Conservation (phyloP, 2,888 invertebrate genomes). For the Heliconius ethilla region DNA sequence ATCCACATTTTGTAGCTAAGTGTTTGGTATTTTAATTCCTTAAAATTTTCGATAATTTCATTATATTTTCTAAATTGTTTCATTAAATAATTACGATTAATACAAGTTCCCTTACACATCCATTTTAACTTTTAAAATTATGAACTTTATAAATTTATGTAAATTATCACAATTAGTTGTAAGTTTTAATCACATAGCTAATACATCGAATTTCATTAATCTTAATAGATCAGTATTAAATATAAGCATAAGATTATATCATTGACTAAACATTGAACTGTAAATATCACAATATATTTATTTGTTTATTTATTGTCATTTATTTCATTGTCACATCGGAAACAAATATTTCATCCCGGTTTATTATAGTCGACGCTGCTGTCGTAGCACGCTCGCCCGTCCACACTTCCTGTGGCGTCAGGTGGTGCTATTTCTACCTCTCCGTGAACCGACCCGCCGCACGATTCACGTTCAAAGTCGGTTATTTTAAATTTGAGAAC, state of each 20-base stretch:
- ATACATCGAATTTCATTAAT: constrained; percentile 13
- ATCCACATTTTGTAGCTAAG: constrained; percentile 18
- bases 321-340: constrained; percentile 24
- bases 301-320: constrained; percentile 4
- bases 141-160: not conserved
- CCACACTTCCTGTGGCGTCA: constrained; percentile 74
- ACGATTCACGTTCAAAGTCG: constrained; percentile 75
- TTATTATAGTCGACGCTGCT: constrained; percentile 40
- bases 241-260: not conserved
- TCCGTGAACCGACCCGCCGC: constrained; percentile 65
- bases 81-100: not conserved
- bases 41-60: too few species aligned
- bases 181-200: not conserved
- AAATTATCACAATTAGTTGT: not conserved
- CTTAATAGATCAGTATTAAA: not conserved
- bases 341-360: constrained; percentile 29
- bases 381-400: constrained; percentile 57
- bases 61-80: too few species aligned
- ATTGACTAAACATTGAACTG: not conserved
- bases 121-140: not conserved
- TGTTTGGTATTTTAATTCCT: not conserved
- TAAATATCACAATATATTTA: not conserved
- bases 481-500: constrained; percentile 56
- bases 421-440: constrained; percentile 74
- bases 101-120: not conserved